Percentiles rank a stretch among this genome's conserved stretches.
Conservation (phyloP, 2,888 invertebrate genomes). For the Acheta domesticus region DNA sequence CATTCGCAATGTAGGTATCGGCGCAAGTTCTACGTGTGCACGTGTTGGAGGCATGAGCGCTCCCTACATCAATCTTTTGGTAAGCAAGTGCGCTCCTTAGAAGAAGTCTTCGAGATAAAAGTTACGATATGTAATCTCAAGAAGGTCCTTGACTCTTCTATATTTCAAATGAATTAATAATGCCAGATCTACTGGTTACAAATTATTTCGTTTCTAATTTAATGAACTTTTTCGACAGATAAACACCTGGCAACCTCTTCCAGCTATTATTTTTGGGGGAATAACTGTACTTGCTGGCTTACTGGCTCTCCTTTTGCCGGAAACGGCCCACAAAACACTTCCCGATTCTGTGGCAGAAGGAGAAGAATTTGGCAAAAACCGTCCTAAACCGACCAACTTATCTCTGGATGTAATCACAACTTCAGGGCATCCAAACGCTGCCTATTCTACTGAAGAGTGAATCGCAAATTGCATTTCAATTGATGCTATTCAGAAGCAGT, state of each 20-base stretch:
- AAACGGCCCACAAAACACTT: constrained; percentile 61
- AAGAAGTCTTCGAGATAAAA: too few relatives aligned
- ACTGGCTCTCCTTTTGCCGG: constrained; percentile 59
- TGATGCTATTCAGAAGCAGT: too few relatives aligned
- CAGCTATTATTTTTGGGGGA: constrained; percentile 57
- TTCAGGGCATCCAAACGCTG: not conserved
- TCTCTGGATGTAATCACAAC: not conserved
- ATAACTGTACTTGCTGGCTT: constrained; percentile 55
- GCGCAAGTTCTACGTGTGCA: constrained; percentile 61
- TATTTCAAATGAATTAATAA: too few relatives aligned
- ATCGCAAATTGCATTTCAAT: too few relatives aligned
- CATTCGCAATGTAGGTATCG: constrained; percentile 62
- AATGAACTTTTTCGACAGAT: constrained; percentile 45
- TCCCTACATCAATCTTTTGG: constrained; percentile 57
- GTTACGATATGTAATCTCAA: too few relatives aligned
- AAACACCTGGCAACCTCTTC: constrained; percentile 57
- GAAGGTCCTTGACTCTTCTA: too few relatives aligned
- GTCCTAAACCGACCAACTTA: not conserved
- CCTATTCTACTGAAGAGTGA: not conserved
- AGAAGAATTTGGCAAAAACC: constrained; percentile 58
- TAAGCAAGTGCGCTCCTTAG: constrained; percentile 41
- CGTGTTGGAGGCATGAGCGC: constrained; percentile 61
- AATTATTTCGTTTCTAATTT: too few relatives aligned
- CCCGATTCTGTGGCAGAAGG: constrained; percentile 66
- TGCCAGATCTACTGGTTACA: too few relatives aligned